phyloP scores from a whole-genome alignment of 1,140 invertebrate genomes.

The Oppia nitens region DNA sequence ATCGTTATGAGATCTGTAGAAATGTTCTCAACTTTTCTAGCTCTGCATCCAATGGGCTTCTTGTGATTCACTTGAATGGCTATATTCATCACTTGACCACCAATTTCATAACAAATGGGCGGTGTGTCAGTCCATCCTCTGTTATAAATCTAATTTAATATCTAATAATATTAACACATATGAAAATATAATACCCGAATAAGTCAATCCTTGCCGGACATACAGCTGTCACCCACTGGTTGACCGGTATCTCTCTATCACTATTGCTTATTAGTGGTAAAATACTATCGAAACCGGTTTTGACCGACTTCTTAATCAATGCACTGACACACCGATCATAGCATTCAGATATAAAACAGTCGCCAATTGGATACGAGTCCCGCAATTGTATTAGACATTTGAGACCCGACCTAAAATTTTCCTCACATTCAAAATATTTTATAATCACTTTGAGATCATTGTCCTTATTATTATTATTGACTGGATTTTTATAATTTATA shows the following conservation, averaged over 20 bases:
- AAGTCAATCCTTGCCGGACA: conserved; percentile 37
- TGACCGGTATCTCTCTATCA: conserved; percentile 17
- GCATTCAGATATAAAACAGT: background rate
- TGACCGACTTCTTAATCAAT: background rate
- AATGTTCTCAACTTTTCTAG: conserved; percentile 28
- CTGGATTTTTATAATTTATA: background rate
- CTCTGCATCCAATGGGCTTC: conserved; percentile 34
- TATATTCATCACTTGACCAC: conserved; percentile 31
- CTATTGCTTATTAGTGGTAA: background rate
- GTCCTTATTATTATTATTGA: background rate
- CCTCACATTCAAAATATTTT: background rate
- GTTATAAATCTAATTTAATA: background rate
- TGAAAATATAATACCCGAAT: conserved; percentile 25
- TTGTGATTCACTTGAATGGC: conserved; percentile 27
- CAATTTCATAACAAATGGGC: conserved; percentile 38
- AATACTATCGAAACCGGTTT: background rate
- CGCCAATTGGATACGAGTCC: background rate
- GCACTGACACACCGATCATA: background rate
- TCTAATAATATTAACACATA: too few relatives aligned
- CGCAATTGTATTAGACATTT: background rate
- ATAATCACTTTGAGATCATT: background rate
- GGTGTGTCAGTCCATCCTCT: conserved; percentile 38
- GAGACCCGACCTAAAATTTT: background rate
- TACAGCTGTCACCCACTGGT: conserved; percentile 31
- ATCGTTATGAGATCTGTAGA: conserved; percentile 27